phyloP scores from a whole-genome alignment of 1,140 invertebrate genomes.

The Nasonia giraulti region DNA sequence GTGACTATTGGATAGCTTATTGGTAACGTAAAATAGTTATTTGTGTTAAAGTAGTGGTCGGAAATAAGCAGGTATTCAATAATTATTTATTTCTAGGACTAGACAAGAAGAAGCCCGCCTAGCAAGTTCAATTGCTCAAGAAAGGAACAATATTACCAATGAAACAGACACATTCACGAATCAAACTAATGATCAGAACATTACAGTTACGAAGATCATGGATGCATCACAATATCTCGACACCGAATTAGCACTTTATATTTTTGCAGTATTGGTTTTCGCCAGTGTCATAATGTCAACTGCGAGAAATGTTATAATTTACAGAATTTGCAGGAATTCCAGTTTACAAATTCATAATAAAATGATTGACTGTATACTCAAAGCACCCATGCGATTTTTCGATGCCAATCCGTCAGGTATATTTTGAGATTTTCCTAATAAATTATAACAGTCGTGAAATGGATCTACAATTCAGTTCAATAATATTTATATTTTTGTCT shows the following conservation, averaged over 20 bases:
- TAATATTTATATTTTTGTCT: neutral
- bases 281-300: conserved; percentile 66
- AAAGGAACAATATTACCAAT: neutral
- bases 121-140: neutral
- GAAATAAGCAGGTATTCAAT: neutral
- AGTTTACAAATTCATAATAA: conserved; percentile 81
- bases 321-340: conserved; percentile 78
- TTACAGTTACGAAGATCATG: neutral
- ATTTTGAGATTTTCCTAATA: conserved; percentile 43
- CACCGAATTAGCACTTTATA: conserved; percentile 62
- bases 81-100: conserved; percentile 66
- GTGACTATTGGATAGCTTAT: conserved; percentile 78
- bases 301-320: conserved; percentile 71
- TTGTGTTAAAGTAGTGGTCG: conserved; percentile 56
- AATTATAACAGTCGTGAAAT: too few species aligned
- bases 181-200: neutral
- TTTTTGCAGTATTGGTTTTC: conserved; percentile 68
- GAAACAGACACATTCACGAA: neutral
- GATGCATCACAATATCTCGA: neutral
- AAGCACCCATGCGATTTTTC: conserved; percentile 81
- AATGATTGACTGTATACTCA: conserved; percentile 79
- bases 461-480: too few species aligned
- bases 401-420: conserved; percentile 80
- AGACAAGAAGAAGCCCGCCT: conserved; percentile 59
- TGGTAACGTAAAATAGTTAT: conserved; percentile 76